Percentiles rank a stretch among this genome's conserved stretches.
These are phyloP conservation scores for Luidia sarsii DNA, from an alignment of 53 echinoderm and acorn worm species.

Conservation along the genomic window DNA sequence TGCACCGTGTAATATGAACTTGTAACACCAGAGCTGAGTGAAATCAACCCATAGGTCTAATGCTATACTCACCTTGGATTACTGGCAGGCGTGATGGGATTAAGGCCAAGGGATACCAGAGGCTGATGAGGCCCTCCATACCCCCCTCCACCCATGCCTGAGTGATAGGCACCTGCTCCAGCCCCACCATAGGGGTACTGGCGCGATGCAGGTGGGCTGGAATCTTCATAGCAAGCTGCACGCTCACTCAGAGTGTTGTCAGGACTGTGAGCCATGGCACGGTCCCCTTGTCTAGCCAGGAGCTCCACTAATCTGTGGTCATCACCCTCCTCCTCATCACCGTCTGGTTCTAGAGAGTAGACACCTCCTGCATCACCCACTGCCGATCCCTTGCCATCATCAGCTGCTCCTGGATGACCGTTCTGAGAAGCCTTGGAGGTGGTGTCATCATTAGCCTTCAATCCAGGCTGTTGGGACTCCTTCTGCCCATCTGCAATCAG, in stretches of 20 bases:
- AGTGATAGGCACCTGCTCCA: background rate
- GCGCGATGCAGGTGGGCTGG: too few species aligned
- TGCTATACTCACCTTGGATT: background rate
- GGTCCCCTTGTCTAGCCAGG: constrained; percentile 11
- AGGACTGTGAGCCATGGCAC: constrained; percentile 53
- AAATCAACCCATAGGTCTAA: too few species aligned
- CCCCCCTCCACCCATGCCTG: constrained; percentile 15
- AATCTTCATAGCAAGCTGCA: too few species aligned
- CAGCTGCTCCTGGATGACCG: too few species aligned
- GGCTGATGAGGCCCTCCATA: constrained; percentile 4
- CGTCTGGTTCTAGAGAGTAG: constrained; percentile 24
- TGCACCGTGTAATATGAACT: too few species aligned
- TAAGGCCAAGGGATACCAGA: constrained; percentile 15
- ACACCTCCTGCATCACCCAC: constrained; percentile 9
- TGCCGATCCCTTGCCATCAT: background rate
- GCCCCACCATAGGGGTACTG: too few species aligned
- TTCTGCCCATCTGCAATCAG: too few species aligned
- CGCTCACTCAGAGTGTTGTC: background rate
- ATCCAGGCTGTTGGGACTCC: too few species aligned
- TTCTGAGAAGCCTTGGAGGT: too few species aligned
- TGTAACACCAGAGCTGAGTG: too few species aligned
- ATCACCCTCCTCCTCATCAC: constrained; percentile 25
- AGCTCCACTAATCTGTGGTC: constrained; percentile 27
- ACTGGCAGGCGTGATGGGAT: constrained; percentile 10
- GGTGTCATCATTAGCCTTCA: too few species aligned